These are phyloP conservation scores for Ctenicera cuprea DNA, from an alignment of 2,888 invertebrate species.

Conservation along the genomic window DNA sequence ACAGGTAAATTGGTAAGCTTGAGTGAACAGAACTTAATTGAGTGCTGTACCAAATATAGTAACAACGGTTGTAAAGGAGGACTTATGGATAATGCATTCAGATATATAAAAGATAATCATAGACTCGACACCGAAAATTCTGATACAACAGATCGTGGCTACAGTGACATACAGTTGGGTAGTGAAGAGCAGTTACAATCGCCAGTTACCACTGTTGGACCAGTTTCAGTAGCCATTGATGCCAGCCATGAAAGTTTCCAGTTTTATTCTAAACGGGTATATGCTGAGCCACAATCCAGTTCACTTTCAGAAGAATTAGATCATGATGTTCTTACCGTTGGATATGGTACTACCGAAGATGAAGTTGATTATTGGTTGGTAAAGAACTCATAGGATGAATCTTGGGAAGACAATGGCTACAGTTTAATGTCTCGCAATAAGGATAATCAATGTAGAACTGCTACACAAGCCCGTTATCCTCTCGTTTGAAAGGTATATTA, in stretches of 20 bases:
- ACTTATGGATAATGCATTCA: constrained; percentile 88
- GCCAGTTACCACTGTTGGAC: constrained; percentile 90
- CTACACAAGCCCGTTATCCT: constrained; percentile 88
- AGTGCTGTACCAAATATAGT: constrained; percentile 88
- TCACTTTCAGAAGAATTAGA: constrained; percentile 85
- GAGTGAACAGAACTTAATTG: constrained; percentile 95
- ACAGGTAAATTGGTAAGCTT: constrained; percentile 86
- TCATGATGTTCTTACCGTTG: constrained; percentile 91
- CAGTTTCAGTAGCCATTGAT: constrained; percentile 92
- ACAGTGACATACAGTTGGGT: constrained; percentile 82
- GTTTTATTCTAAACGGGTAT: constrained; percentile 87
- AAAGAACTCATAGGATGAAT: constrained; percentile 89
- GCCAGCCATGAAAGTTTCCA: constrained; percentile 90
- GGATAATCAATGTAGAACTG: constrained; percentile 92
- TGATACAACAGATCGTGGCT: constrained; percentile 89
- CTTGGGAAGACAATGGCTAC: constrained; percentile 91
- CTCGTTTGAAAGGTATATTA: constrained; percentile 78
- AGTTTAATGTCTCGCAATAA: constrained; percentile 91
- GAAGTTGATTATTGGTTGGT: constrained; percentile 90
- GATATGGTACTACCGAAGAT: constrained; percentile 85
- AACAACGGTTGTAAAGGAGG: constrained; percentile 95
- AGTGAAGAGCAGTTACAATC: constrained; percentile 83
- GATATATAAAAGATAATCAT: constrained; percentile 87
- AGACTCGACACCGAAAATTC: constrained; percentile 92
- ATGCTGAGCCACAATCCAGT: constrained; percentile 79